Conservation (phyloP, 2,113 vertebrate genomes). For the Oxygymnocypris stewartii region DNA sequence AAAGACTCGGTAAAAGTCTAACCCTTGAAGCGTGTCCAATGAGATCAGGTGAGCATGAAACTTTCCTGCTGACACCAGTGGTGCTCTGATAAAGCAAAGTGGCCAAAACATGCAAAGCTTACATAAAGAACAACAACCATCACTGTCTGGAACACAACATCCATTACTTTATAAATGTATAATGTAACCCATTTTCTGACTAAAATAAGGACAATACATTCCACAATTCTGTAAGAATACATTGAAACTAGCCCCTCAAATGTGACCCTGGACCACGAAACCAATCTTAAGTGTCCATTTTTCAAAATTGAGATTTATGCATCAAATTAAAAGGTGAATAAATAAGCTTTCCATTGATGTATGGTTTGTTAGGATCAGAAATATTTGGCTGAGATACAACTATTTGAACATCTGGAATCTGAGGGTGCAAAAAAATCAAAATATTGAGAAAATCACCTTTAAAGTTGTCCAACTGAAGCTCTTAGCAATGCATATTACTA, state of each 20-base stretch:
- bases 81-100: conserved; percentile 5
- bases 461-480: too few species aligned
- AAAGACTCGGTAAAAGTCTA: conserved; percentile 54
- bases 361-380: too few species aligned
- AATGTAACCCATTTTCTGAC: background rate
- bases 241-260: background rate
- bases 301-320: too few species aligned
- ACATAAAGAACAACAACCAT: background rate
- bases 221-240: background rate
- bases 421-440: too few species aligned
- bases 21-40: conserved; percentile 55
- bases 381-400: too few species aligned
- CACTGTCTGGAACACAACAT: conserved; percentile 21
- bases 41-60: conserved; percentile 39
- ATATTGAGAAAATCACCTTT: too few species aligned
- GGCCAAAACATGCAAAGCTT: conserved; percentile 6
- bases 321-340: too few species aligned
- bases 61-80: conserved; percentile 27
- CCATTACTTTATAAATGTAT: background rate
- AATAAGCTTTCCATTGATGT: too few species aligned
- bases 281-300: too few species aligned
- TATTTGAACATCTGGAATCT: too few species aligned
- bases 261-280: too few species aligned
- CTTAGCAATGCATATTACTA: too few species aligned
- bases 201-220: background rate